Base-by-base conservation (phyloP, 2,113 vertebrate genomes). In the Cinclus cinclus region DNA sequence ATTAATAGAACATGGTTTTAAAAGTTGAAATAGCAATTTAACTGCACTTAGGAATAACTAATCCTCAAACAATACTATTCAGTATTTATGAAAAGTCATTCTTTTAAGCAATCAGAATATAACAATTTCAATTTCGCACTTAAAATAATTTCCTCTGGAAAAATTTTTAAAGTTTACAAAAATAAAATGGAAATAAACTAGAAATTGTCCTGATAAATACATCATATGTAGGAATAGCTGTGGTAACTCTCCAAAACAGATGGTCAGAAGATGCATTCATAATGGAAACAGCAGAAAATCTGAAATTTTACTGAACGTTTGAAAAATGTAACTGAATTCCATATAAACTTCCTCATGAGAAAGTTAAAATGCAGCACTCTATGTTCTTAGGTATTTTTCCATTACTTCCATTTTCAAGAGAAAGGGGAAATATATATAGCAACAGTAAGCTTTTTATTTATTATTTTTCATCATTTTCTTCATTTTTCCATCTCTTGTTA, bases 391-490 rank as follows among this genome's bases (percentile, higher is more conserved):
- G 8, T 39, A 58, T 80, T 79, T 53, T 67, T n/a, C 28, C 31
- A 70, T 24, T 25, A 63, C 11, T 44, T 86, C 12, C 11, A 33
- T 44, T 74, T 78, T 70, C 27, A 90, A 58, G 42, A 84, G 12
- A 44, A 68, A 4, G 1, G 2, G 4, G 2, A 18, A 58, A 8
- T 13, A 67, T 5, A 49, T 13, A 76, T 2, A 42, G 41, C 10
- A 58, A 58, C 6, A 63, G 9, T 15, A 83, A 31, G 6, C 2
- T 39, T 79, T 71, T 39, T 0, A 28, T 52, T 20, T 41, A 52
- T 35, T 31, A 28, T 24, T 59, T 73, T 55, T 13, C 49, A 59
- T 17, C 0, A 19, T 83, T 70, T 56, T 68, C 17, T 83, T 15
- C 30, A 22, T 64, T 77, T 83, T 84, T 60, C 22, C 22, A 30